Evolutionary conservation across 2,888 invertebrate genomes (phyloP), one percentile per base, ranked within the genome.

Genomic region (Galeopsomyia nigrocyanea): DNA sequence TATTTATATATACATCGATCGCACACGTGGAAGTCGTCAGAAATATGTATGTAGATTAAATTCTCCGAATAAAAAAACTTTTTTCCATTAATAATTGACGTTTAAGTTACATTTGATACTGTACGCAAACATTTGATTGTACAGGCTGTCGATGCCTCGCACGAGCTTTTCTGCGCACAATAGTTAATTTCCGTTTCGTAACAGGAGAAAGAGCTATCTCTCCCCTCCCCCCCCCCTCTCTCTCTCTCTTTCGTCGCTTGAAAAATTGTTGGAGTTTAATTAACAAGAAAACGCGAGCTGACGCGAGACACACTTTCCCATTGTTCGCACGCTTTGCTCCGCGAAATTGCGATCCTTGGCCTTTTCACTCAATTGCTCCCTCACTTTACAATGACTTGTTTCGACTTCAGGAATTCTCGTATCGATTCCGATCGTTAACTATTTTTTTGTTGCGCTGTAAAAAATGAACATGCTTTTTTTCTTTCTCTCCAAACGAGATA

Each of bases 231-330:
- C 5, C 10, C 1, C 39, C 7, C 10, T 39, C 10, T 39, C 10
- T 39, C 31, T 31, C 3, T 31, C 31, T 31, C 7, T 31, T 7
- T 7, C 31, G 31, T 31, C 7, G 31, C 51, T 62, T 62, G 53
- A 56, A 58, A 58, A 69, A 69, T 22, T n/a, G 51, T 16, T 21
- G 51, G 31, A 58, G 57, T 57, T 69, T 69, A 69, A 69, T 69
- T 69, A 69, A 69, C 22, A 49, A 69, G 58, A 51, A 64, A 63
- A 69, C 14, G n/a, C 31, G 39, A 46, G 60, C 26, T 1, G 17
- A 5, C 53, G 6, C n/a, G 31, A 64, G 51, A 51, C 39, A 46
- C 57, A 69, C 51, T 57, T 58, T 64, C 50, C 22, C 46, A 64
- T 58, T 69, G 69, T 62, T 19, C 39, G 39, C 17, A 16, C 56